Percentiles rank a stretch among this genome's conserved stretches.
These are phyloP conservation scores for Ceyx melanurus DNA, from an alignment of 2,113 vertebrate species.

Conservation along the genomic window DNA sequence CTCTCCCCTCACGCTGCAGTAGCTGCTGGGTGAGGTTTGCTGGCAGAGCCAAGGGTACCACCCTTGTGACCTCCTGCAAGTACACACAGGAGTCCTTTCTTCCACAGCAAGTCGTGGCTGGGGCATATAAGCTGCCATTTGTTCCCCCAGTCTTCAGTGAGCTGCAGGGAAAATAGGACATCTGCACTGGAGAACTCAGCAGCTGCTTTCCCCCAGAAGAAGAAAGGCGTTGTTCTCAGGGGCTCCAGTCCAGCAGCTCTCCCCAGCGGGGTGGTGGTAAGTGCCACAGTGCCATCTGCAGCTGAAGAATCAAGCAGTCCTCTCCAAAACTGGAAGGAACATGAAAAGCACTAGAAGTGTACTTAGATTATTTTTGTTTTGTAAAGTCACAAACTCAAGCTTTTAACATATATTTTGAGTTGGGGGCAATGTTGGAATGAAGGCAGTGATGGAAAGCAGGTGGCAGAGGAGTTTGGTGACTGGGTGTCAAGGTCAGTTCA, in stretches of 20 bases:
- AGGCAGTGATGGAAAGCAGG: not conserved
- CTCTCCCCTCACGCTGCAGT: not conserved
- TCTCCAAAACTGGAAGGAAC: not conserved
- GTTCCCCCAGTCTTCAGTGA: not conserved
- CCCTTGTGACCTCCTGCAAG: not conserved
- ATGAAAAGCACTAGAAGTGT: not conserved
- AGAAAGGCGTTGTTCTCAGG: conserved; percentile 25
- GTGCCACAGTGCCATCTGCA: conserved; percentile 46
- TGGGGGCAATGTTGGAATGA: not conserved
- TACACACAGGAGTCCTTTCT: conserved; percentile 33
- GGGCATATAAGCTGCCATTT: conserved; percentile 6
- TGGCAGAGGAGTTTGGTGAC: not conserved
- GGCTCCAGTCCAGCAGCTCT: not conserved
- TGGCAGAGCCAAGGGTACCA: not conserved
- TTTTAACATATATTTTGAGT: not conserved
- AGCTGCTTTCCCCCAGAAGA: conserved; percentile 12
- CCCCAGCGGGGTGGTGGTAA: not conserved
- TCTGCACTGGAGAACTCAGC: conserved; percentile 26
- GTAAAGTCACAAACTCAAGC: not conserved
- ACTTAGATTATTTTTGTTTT: not conserved
- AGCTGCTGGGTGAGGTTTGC: not conserved
- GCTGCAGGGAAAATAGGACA: conserved; percentile 31
- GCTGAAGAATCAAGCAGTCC: not conserved
- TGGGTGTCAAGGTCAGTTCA: not conserved
- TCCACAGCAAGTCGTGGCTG: not conserved